These are phyloP conservation scores for Bhutanitis thaidina DNA, from an alignment of 2,888 invertebrate genomes.

Conservation along the genomic window DNA sequence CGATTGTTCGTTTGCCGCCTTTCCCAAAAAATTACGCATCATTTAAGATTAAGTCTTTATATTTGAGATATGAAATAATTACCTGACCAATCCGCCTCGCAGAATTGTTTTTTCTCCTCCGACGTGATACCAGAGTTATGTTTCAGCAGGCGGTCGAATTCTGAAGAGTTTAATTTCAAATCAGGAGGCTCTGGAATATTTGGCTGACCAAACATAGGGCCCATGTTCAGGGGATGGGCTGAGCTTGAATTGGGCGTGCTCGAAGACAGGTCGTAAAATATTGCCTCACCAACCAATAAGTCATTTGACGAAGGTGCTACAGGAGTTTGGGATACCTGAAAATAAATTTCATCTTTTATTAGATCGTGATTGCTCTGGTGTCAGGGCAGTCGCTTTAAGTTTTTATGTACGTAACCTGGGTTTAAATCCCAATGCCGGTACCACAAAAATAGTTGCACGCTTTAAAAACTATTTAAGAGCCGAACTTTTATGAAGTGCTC, in stretches of 20 bases:
- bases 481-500: too few relatives aligned
- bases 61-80: not conserved
- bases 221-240: slow-evolving; percentile 10
- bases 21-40: too few relatives aligned
- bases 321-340: slow-evolving; percentile 27
- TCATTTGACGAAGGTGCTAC: slow-evolving; percentile 20
- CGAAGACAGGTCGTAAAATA: slow-evolving; percentile 26
- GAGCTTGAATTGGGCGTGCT: not conserved
- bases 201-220: slow-evolving; percentile 33
- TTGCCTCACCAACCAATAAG: slow-evolving; percentile 32
- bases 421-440: too few relatives aligned
- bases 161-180: slow-evolving; percentile 49
- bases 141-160: slow-evolving; percentile 43
- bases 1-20: too few relatives aligned
- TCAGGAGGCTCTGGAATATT: slow-evolving; percentile 38
- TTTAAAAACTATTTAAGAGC: too few relatives aligned
- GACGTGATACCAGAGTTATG: slow-evolving; percentile 31
- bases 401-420: too few relatives aligned
- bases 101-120: slow-evolving; percentile 33
- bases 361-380: too few relatives aligned
- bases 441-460: too few relatives aligned
- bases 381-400: too few relatives aligned
- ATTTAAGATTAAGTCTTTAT: too few relatives aligned
- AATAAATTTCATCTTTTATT: too few relatives aligned
- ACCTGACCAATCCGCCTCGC: slow-evolving; percentile 33